These are phyloP conservation scores for Drosophila funebris DNA, from an alignment of 1,140 invertebrate genomes.

Conservation along the genomic window DNA sequence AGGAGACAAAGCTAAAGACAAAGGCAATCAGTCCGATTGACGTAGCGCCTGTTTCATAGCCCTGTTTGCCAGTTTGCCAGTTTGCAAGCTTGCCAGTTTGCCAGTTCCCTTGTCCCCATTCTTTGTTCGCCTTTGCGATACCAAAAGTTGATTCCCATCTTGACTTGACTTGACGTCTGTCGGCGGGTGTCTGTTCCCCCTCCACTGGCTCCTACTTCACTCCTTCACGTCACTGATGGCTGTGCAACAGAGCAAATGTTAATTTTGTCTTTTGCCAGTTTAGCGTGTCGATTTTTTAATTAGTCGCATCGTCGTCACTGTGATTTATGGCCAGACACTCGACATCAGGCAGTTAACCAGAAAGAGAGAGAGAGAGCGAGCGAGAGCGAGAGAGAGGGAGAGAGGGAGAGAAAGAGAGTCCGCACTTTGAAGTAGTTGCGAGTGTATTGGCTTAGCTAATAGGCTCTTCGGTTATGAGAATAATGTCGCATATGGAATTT, in stretches of 20 bases:
- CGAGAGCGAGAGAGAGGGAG: slow-evolving; percentile 3
- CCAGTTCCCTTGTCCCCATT: neutral
- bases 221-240: slow-evolving; percentile 19
- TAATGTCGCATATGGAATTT: slow-evolving; percentile 78
- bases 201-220: neutral
- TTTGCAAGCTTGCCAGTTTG: neutral
- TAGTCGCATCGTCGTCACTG: slow-evolving; percentile 80
- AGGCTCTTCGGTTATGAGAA: slow-evolving; percentile 74
- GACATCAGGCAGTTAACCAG: slow-evolving; percentile 27
- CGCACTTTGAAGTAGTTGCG: slow-evolving; percentile 66
- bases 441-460: slow-evolving; percentile 75
- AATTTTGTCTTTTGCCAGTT: slow-evolving; percentile 80
- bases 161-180: slow-evolving; percentile 28
- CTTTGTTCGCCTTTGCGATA: neutral
- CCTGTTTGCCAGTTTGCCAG: neutral
- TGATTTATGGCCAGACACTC: slow-evolving; percentile 68
- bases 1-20: slow-evolving; percentile 38
- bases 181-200: slow-evolving; percentile 31
- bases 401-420: neutral
- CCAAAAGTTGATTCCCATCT: slow-evolving; percentile 32
- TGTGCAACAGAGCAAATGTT: slow-evolving; percentile 63
- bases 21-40: slow-evolving; percentile 50
- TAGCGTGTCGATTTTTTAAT: slow-evolving; percentile 83
- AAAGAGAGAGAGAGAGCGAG: slow-evolving; percentile 24
- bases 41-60: slow-evolving; percentile 24